Evolutionary conservation across 2,888 invertebrate genomes (phyloP).

Genomic region (Rotaria magnacalcarata): DNA sequence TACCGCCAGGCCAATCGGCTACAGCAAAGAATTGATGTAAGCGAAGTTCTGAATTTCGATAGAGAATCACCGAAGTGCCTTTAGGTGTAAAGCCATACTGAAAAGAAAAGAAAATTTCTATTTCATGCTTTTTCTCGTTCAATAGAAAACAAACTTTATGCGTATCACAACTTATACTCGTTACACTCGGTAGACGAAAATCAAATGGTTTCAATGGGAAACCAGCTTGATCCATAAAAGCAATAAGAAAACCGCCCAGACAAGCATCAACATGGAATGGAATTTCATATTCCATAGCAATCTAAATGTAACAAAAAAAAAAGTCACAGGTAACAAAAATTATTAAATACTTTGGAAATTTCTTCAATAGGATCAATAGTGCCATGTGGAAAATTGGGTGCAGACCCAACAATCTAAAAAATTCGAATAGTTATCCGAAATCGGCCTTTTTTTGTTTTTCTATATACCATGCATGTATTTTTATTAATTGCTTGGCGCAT

Average conservation of each 20-base stretch:
- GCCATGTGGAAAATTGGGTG: conserved; percentile 93
- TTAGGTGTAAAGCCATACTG: conserved; percentile 96
- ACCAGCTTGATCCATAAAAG: conserved; percentile 83
- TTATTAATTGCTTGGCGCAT: conserved; percentile 76
- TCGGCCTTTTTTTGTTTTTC: too few relatives aligned
- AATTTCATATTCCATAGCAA: conserved; percentile 68
- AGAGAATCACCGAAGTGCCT: conserved; percentile 86
- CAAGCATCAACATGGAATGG: conserved; percentile 97
- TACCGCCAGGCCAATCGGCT: conserved; percentile 93
- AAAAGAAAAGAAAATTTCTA: conserved; percentile 49
- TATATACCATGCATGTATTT: conserved; percentile 74
- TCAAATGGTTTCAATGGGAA: conserved; percentile 71
- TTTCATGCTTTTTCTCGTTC: background rate
- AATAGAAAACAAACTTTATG: conserved; percentile 76
- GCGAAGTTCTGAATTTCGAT: conserved; percentile 72
- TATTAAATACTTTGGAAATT: conserved; percentile 73
- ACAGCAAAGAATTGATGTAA: conserved; percentile 86
- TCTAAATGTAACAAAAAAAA: conserved; percentile 50
- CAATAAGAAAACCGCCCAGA: conserved; percentile 87
- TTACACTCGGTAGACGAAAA: conserved; percentile 82
- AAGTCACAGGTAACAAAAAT: background rate
- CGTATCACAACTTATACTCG: conserved; percentile 95
- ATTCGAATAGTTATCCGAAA: too few relatives aligned
- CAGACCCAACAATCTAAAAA: conserved; percentile 76
- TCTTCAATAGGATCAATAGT: conserved; percentile 84